Evolutionary conservation across 2,888 invertebrate species (phyloP).

Genomic region (Lacanobia wlatinum): DNA sequence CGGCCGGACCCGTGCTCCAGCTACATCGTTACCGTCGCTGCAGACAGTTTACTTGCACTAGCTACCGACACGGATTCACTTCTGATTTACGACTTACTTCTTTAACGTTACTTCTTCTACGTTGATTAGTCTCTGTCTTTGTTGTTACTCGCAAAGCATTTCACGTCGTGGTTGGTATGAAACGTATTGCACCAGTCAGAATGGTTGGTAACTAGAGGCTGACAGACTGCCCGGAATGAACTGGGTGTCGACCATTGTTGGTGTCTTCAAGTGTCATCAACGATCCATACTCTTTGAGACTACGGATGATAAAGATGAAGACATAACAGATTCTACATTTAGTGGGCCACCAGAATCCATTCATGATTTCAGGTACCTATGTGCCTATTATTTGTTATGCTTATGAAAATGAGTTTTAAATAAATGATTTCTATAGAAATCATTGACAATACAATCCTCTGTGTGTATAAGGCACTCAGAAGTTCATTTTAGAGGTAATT

Average conservation of each 20-base stretch:
- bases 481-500: constrained; percentile 15
- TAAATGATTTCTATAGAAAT: background rate
- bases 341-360: background rate
- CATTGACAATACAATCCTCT: background rate
- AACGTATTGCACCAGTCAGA: background rate
- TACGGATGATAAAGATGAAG: background rate
- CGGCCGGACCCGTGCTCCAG: constrained; percentile 36
- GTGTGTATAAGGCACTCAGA: background rate
- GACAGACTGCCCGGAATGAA: background rate
- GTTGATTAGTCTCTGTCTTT: background rate
- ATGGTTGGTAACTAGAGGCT: background rate
- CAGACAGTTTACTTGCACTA: constrained; percentile 10
- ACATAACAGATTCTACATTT: background rate
- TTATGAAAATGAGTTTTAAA: background rate
- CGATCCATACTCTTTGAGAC: background rate
- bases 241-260: background rate
- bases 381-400: background rate
- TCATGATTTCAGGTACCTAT: background rate
- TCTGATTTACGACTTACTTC: background rate
- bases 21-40: constrained; percentile 1
- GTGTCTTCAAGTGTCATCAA: no score
- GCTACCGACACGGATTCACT: background rate
- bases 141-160: background rate
- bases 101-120: no score
- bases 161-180: background rate